Conservation (phyloP, 2,888 invertebrate species). For the Slavum lentiscoides region DNA sequence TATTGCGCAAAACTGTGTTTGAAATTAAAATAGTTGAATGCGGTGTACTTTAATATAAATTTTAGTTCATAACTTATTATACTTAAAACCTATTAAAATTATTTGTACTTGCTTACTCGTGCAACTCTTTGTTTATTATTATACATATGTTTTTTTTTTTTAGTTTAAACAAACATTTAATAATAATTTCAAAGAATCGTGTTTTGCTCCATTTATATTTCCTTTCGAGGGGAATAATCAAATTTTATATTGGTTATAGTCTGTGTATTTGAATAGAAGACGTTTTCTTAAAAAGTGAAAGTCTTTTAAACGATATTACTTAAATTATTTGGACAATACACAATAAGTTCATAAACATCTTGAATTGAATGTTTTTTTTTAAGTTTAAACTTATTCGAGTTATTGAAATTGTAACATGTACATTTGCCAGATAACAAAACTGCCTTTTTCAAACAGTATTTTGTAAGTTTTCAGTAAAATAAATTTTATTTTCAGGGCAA, state of each 20-base stretch:
- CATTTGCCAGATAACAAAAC: slow-evolving; percentile 13
- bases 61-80: slow-evolving; percentile 13
- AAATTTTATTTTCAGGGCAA: background rate
- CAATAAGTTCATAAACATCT: slow-evolving; percentile 18
- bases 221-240: background rate
- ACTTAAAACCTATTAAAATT: slow-evolving; percentile 29
- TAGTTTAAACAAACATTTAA: slow-evolving; percentile 20
- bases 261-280: slow-evolving; percentile 24
- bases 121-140: slow-evolving; percentile 25
- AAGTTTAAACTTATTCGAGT: slow-evolving; percentile 26
- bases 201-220: slow-evolving; percentile 33
- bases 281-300: background rate
- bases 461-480: slow-evolving; percentile 18
- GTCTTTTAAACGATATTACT: slow-evolving; percentile 25
- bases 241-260: slow-evolving; percentile 14
- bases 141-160: slow-evolving; percentile 23
- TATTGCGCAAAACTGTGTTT: slow-evolving; percentile 18
- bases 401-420: slow-evolving; percentile 32
- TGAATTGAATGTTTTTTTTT: slow-evolving; percentile 46
- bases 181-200: slow-evolving; percentile 24
- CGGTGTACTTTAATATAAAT: slow-evolving; percentile 25
- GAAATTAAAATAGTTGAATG: slow-evolving; percentile 19
- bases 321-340: slow-evolving; percentile 17
- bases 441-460: slow-evolving; percentile 20
- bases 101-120: slow-evolving; percentile 34